Conservation (phyloP, 92 coral and sea anemone genomes). For the Galaxea fascicularis region DNA sequence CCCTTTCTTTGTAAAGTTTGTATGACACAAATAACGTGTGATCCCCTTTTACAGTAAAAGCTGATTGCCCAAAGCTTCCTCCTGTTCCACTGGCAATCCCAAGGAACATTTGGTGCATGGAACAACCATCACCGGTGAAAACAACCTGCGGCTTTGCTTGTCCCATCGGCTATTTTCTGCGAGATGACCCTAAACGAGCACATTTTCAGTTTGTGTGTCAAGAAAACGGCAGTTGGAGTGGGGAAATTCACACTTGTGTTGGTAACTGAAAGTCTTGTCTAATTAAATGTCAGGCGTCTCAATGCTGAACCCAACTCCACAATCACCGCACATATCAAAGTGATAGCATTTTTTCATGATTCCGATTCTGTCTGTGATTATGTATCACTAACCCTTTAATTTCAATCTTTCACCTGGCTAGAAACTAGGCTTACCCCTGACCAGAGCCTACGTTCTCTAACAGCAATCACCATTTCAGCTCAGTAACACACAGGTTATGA, state of each 20-base stretch:
- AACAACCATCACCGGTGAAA: background rate
- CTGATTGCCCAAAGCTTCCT: conserved; percentile 3
- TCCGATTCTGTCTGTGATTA: too few relatives aligned
- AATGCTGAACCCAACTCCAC: too few relatives aligned
- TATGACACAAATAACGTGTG: background rate
- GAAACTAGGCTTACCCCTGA: too few relatives aligned
- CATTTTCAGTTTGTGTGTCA: conserved; percentile 12
- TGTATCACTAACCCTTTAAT: too few relatives aligned
- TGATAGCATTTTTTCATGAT: too few relatives aligned
- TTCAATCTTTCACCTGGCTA: too few relatives aligned
- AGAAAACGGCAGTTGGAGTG: conserved; percentile 10
- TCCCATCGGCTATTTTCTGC: conserved; percentile 31
- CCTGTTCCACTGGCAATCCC: background rate
- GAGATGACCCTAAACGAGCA: conserved; percentile 23
- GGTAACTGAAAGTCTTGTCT: conserved; percentile 12
- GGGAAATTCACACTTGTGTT: conserved; percentile 5
- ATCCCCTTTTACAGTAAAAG: background rate
- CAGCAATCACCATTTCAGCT: too few relatives aligned
- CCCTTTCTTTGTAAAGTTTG: background rate
- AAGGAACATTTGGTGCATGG: background rate
- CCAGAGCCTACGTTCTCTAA: too few relatives aligned
- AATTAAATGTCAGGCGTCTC: background rate
- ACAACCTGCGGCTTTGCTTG: background rate
- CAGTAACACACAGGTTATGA: too few relatives aligned
- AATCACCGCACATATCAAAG: too few relatives aligned